Percentiles rank a stretch among this genome's conserved stretches.
Evolutionary conservation across 1,140 invertebrate species (phyloP).

Genomic region (Bombus superbus): DNA sequence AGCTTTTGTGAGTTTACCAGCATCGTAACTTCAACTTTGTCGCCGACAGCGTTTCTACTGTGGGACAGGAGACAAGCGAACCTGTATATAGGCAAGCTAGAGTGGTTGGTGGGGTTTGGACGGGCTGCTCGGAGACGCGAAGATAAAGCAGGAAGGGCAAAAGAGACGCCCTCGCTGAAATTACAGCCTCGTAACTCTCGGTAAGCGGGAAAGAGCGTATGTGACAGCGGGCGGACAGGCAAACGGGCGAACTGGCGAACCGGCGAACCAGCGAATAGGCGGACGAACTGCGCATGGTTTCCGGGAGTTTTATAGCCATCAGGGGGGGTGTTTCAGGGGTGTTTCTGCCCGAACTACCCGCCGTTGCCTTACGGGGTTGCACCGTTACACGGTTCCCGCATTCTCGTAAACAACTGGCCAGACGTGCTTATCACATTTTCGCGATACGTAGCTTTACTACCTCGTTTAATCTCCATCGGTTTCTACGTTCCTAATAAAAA

Average conservation of each 20-base stretch:
- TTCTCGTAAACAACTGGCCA: slow-evolving; percentile 68
- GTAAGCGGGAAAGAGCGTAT: slow-evolving; percentile 76
- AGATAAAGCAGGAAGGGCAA: slow-evolving; percentile 63
- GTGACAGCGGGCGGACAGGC: slow-evolving; percentile 73
- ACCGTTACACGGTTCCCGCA: slow-evolving; percentile 69
- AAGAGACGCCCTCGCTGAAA: slow-evolving; percentile 68
- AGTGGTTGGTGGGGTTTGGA: slow-evolving; percentile 50
- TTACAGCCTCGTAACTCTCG: slow-evolving; percentile 77
- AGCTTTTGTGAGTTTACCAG: slow-evolving; percentile 75
- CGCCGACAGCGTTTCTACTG: slow-evolving; percentile 63
- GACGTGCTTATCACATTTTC: slow-evolving; percentile 68
- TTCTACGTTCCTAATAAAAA: slow-evolving; percentile 36
- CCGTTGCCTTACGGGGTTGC: slow-evolving; percentile 64
- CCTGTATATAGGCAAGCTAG: slow-evolving; percentile 51
- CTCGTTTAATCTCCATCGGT: slow-evolving; percentile 47
- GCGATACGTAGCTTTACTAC: slow-evolving; percentile 48
- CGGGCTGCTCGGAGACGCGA: slow-evolving; percentile 30
- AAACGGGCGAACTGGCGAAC: slow-evolving; percentile 52
- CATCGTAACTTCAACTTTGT: slow-evolving; percentile 76
- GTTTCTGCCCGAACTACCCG: slow-evolving; percentile 59
- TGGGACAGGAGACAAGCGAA: slow-evolving; percentile 63
- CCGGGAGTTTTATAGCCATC: slow-evolving; percentile 70
- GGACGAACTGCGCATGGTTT: slow-evolving; percentile 63
- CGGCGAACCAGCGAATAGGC: slow-evolving; percentile 62
- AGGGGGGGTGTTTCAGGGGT: slow-evolving; percentile 59